Conservation (phyloP, 2,888 invertebrate genomes). For the Nematopogon swammerdamellus region DNA sequence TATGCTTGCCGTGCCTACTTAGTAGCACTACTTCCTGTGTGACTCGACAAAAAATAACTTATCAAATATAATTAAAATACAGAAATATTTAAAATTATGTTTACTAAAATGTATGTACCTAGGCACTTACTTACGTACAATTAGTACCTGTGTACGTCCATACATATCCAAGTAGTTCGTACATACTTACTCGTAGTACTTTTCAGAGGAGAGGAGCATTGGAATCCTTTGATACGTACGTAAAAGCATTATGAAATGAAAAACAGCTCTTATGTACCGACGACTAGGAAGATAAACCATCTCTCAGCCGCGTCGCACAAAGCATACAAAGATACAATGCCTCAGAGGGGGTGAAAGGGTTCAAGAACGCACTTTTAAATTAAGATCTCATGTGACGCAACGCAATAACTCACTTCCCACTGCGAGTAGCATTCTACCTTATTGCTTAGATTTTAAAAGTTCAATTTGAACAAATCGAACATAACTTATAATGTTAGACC, state of each 20-base stretch:
- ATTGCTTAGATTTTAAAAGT: slow-evolving; percentile 8
- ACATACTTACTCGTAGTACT: background rate
- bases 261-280: slow-evolving; percentile 58
- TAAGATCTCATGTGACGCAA: slow-evolving; percentile 33
- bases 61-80: too few species aligned
- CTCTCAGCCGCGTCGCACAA: slow-evolving; percentile 37
- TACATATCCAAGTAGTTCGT: background rate
- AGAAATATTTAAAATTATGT: too few species aligned
- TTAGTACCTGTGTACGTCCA: too few species aligned
- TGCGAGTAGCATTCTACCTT: slow-evolving; percentile 25
- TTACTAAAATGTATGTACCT: too few species aligned
- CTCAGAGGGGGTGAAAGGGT: slow-evolving; percentile 59
- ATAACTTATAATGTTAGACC: slow-evolving; percentile 26
- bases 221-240: slow-evolving; percentile 57
- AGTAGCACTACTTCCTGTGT: too few species aligned
- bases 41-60: too few species aligned
- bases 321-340: slow-evolving; percentile 58
- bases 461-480: slow-evolving; percentile 21
- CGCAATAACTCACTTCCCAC: slow-evolving; percentile 20
- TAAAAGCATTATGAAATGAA: slow-evolving; percentile 58
- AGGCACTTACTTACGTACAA: too few species aligned
- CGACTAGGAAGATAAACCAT: slow-evolving; percentile 51
- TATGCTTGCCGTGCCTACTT: too few species aligned
- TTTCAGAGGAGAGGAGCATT: slow-evolving; percentile 24
- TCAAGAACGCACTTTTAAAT: slow-evolving; percentile 59